Conservation (phyloP, 53 echinoderm and acorn worm species). For the Crossaster papposus region DNA sequence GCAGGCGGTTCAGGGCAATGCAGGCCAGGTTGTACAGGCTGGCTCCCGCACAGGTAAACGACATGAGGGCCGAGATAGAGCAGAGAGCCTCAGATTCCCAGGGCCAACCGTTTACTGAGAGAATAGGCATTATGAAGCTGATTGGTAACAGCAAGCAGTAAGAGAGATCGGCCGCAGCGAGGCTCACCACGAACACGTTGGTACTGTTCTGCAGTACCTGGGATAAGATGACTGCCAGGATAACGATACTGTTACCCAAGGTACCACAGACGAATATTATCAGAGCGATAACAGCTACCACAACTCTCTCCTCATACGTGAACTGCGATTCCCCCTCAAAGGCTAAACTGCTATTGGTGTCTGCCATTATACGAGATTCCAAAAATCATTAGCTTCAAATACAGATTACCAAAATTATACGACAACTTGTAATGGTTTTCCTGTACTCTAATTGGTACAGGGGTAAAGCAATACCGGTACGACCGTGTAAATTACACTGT, state of each 20-base stretch:
- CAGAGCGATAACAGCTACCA: conserved; percentile 36
- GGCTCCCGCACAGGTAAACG: conserved; percentile 42
- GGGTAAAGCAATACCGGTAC: no score
- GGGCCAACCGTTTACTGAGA: conserved; percentile 18
- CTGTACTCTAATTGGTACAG: no score
- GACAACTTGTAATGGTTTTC: no score
- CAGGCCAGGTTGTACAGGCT: conserved; percentile 57
- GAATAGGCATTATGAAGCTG: not conserved
- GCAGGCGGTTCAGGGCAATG: conserved; percentile 49
- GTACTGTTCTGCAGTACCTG: conserved; percentile 61
- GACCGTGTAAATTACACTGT: not conserved
- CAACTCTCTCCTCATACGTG: conserved; percentile 44
- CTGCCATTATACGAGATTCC: not conserved
- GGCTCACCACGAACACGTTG: conserved; percentile 69
- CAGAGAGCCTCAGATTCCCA: not conserved
- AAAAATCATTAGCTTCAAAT: not conserved
- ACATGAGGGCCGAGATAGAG: conserved; percentile 13
- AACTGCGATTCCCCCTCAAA: not conserved
- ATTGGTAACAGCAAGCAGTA: conserved; percentile 57
- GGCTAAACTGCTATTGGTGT: not conserved
- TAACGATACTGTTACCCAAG: conserved; percentile 59
- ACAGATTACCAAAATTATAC: not conserved
- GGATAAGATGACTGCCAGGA: conserved; percentile 55
- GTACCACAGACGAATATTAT: conserved; percentile 46
- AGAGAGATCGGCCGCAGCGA: conserved; percentile 62